Evolutionary conservation across 2,888 invertebrate genomes (phyloP).

Genomic region (Cinara cedri): DNA sequence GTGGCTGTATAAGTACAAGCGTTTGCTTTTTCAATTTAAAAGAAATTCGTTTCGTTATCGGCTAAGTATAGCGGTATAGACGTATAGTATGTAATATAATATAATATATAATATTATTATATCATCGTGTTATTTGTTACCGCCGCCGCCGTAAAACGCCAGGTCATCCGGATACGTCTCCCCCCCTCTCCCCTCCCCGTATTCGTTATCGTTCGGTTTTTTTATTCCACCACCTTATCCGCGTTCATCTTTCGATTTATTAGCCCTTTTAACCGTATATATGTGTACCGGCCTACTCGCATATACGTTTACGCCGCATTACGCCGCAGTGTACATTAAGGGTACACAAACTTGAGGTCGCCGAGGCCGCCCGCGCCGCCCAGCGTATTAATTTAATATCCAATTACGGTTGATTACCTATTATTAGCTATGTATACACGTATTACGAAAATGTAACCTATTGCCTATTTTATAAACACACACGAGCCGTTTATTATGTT

Average conservation of each 20-base stretch:
- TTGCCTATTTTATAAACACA: no score
- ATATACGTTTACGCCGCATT: no score
- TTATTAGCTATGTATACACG: no score
- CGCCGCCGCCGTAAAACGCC: slow-evolving; percentile 13
- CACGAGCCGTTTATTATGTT: slow-evolving; percentile 40
- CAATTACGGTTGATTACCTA: slow-evolving; percentile 33
- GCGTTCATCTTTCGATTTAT: slow-evolving; percentile 32
- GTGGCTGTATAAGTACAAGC: no score
- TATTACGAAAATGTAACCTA: slow-evolving; percentile 22
- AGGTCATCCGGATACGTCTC: slow-evolving; percentile 32
- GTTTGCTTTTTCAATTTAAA: slow-evolving; percentile 14
- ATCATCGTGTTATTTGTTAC: no score
- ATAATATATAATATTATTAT: no score
- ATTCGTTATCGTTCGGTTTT: slow-evolving; percentile 17
- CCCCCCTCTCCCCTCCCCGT: no score
- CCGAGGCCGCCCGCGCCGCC: not conserved
- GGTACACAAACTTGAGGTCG: no score
- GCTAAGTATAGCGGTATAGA: not conserved
- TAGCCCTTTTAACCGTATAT: not conserved
- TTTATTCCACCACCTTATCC: not conserved
- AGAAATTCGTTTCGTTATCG: slow-evolving; percentile 20
- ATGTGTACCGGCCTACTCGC: no score
- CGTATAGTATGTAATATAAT: no score
- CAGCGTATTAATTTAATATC: no score
- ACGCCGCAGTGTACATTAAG: not conserved